A percentile compares a stretch with the other conserved stretches of the same genome.
These are phyloP conservation scores for Paramacrobiotus metropolitanus DNA, from an alignment of 1,140 invertebrate species.

Conservation along the genomic window DNA sequence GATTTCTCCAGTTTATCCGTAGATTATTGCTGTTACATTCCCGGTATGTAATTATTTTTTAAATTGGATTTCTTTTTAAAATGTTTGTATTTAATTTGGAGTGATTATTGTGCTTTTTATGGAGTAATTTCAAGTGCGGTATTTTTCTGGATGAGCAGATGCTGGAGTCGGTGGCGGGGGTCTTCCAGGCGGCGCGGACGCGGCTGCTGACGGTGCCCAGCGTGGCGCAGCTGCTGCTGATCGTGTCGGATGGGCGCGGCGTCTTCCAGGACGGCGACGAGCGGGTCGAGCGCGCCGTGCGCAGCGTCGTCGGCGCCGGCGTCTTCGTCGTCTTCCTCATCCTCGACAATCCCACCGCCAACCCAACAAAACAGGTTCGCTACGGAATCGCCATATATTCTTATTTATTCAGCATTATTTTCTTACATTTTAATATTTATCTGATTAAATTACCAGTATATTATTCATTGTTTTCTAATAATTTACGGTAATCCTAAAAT, in stretches of 20 bases:
- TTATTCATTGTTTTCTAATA: too few relatives aligned
- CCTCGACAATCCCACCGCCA: slow-evolving; percentile 75
- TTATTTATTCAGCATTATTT: too few relatives aligned
- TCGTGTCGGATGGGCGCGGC: slow-evolving; percentile 80
- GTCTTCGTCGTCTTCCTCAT: slow-evolving; percentile 88
- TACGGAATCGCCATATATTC: too few relatives aligned
- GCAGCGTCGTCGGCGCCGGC: slow-evolving; percentile 45
- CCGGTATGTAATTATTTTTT: slow-evolving; percentile 10
- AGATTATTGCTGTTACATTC: too few relatives aligned
- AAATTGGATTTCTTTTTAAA: neutral
- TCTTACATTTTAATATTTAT: too few relatives aligned
- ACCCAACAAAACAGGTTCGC: too few relatives aligned
- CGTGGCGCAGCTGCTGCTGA: slow-evolving; percentile 52
- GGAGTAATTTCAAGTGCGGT: neutral
- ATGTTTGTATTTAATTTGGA: neutral
- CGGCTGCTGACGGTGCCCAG: slow-evolving; percentile 5
- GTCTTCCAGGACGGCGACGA: slow-evolving; percentile 67
- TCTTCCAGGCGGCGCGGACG: slow-evolving; percentile 18
- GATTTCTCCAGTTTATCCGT: too few relatives aligned
- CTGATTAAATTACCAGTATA: too few relatives aligned
- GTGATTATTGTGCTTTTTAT: neutral
- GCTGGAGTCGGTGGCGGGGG: slow-evolving; percentile 40
- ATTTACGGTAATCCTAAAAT: too few relatives aligned
- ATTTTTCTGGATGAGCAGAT: slow-evolving; percentile 45
- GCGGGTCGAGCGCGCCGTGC: slow-evolving; percentile 46